Conservation (phyloP, 1,140 invertebrate genomes). For the Drepana arcuata region DNA sequence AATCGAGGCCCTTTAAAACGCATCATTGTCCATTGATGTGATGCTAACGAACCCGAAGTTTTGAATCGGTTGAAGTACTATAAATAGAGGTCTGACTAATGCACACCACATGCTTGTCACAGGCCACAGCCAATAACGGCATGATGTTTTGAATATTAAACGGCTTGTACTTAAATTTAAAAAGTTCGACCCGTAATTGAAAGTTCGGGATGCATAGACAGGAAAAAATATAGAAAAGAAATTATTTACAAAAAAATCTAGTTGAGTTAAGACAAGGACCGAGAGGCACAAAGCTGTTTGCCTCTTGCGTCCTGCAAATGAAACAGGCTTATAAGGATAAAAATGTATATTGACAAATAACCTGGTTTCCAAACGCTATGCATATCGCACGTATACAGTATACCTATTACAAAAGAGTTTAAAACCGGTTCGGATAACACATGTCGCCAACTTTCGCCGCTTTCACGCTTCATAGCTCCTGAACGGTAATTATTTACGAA, state of each 20-base stretch:
- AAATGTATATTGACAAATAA: no score
- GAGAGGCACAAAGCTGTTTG: no score
- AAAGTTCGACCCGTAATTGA: not conserved
- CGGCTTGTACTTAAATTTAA: not conserved
- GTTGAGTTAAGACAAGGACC: no score
- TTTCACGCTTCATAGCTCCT: slow-evolving; percentile 40
- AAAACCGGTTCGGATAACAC: slow-evolving; percentile 33
- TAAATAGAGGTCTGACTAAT: slow-evolving; percentile 54
- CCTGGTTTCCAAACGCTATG: no score
- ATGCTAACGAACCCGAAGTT: slow-evolving; percentile 41
- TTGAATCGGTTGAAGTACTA: slow-evolving; percentile 34
- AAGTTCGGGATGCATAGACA: not conserved
- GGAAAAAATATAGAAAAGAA: no score
- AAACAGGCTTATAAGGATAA: no score
- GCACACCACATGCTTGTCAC: slow-evolving; percentile 38
- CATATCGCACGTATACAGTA: no score
- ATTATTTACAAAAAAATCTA: no score
- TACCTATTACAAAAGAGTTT: no score
- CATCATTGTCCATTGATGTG: slow-evolving; percentile 13
- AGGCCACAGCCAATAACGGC: slow-evolving; percentile 23
- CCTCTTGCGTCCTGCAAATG: no score
- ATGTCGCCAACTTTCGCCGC: slow-evolving; percentile 39
- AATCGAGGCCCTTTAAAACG: no score
- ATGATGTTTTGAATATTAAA: slow-evolving; percentile 27
- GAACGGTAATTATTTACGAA: slow-evolving; percentile 28